Evolutionary conservation across 1,140 invertebrate species (phyloP).

Genomic region (Drosophila seguyi): DNA sequence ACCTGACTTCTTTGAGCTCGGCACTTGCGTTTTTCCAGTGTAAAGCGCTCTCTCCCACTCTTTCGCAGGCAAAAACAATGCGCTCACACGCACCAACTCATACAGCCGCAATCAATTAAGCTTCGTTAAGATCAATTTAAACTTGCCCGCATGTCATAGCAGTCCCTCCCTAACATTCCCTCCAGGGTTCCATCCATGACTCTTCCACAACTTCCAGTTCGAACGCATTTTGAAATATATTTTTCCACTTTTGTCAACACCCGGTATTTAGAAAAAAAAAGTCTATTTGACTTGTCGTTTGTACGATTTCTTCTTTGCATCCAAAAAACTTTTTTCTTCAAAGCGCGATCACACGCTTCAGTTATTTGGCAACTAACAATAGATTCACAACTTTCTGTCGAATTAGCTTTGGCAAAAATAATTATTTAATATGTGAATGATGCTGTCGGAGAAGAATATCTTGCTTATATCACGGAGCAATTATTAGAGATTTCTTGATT

Average conservation of each 20-base stretch:
- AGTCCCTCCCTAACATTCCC: conserved; percentile 15
- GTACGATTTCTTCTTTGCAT: background rate
- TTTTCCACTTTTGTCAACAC: conserved; percentile 4
- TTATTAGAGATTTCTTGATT: too few relatives aligned
- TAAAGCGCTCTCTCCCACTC: conserved; percentile 32
- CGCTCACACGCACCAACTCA: conserved; percentile 59
- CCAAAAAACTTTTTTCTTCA: background rate
- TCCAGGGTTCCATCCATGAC: conserved; percentile 11
- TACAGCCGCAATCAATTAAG: conserved; percentile 82
- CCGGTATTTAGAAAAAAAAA: background rate
- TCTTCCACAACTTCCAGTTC: conserved; percentile 46
- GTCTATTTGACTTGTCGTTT: background rate
- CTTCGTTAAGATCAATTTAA: conserved; percentile 86
- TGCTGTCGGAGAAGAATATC: background rate
- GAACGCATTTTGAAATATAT: conserved; percentile 65
- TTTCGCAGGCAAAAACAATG: conserved; percentile 32
- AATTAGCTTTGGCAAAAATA: background rate
- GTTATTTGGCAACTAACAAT: background rate
- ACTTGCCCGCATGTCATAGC: conserved; percentile 81
- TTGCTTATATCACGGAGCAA: too few relatives aligned
- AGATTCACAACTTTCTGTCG: background rate
- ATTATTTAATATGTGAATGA: background rate
- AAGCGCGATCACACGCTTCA: background rate
- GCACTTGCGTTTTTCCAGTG: conserved; percentile 42
- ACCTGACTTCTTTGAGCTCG: too few relatives aligned